A percentile compares a stretch with the other conserved stretches of the same genome.
phyloP scores from a whole-genome alignment of 2,888 invertebrate species.

The Apeira syringaria region DNA sequence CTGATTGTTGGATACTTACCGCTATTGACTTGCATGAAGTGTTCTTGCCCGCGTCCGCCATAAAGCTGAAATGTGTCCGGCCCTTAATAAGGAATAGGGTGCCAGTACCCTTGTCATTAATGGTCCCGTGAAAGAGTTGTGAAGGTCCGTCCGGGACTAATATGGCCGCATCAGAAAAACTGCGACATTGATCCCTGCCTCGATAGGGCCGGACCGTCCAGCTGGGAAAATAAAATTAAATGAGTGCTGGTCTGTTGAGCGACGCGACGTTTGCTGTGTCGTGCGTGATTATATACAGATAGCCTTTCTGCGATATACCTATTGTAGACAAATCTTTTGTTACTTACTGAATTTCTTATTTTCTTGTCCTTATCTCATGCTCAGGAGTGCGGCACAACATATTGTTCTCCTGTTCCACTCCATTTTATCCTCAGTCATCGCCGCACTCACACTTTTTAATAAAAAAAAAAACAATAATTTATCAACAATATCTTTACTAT shows the following conservation, averaged over 20 bases:
- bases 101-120: conserved; percentile 48
- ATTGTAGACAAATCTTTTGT: no score
- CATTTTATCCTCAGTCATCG: no score
- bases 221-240: conserved; percentile 32
- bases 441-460: no score
- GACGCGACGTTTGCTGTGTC: conserved; percentile 1
- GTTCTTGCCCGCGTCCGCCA: conserved; percentile 35
- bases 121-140: conserved; percentile 42
- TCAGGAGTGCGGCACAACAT: no score
- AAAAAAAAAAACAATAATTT: no score
- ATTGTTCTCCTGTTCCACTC: no score
- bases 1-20: conserved; percentile 29
- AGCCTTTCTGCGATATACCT: no score
- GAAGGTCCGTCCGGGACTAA: conserved; percentile 31
- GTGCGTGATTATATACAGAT: no score
- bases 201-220: conserved; percentile 28
- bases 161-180: conserved; percentile 39
- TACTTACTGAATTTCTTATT: no score
- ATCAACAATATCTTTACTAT: no score
- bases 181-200: conserved; percentile 32
- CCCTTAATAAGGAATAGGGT: conserved; percentile 50
- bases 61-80: conserved; percentile 38
- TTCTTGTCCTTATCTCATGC: no score
- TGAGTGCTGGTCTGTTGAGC: background rate
- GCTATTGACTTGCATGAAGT: conserved; percentile 58